These are phyloP conservation scores for Eidolon dupreanum DNA, from an alignment of 2,797 vertebrate species.

Conservation along the genomic window DNA sequence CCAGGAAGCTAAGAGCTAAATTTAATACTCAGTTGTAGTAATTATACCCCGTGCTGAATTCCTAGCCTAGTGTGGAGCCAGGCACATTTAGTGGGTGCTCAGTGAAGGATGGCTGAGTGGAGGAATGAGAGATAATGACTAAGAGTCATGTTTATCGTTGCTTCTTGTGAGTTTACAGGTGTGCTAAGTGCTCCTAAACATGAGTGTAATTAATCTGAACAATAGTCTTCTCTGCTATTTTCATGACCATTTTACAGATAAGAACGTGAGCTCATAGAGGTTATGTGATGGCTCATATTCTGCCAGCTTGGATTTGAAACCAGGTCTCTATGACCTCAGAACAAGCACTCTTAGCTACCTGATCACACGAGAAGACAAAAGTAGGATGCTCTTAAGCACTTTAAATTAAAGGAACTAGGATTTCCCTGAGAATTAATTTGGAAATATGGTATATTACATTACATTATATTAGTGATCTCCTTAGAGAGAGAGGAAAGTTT, in stretches of 20 bases:
- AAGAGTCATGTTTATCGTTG: conserved; percentile 28
- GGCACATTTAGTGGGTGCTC: conserved; percentile 44
- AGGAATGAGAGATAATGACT: conserved; percentile 7
- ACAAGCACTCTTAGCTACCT: neutral
- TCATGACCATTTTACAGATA: conserved; percentile 58
- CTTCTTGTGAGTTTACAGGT: neutral
- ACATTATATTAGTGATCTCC: neutral
- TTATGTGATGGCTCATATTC: neutral
- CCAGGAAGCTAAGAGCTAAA: conserved; percentile 64
- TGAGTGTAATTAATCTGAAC: neutral
- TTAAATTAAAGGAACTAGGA: neutral
- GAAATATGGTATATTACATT: neutral
- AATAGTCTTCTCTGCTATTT: neutral
- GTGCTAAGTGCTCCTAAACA: conserved; percentile 28
- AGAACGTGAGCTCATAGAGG: neutral
- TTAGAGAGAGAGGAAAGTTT: neutral
- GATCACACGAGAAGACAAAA: neutral
- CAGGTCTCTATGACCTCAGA: neutral
- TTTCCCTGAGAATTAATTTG: neutral
- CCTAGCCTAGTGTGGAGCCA: neutral
- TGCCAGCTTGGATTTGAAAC: neutral
- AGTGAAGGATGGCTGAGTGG: conserved; percentile 26
- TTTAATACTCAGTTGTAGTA: conserved; percentile 65
- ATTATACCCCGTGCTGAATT: conserved; percentile 30
- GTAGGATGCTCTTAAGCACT: neutral